phyloP scores from a whole-genome alignment of 2,113 vertebrate genomes.

The Ceyx cyanopectus region DNA sequence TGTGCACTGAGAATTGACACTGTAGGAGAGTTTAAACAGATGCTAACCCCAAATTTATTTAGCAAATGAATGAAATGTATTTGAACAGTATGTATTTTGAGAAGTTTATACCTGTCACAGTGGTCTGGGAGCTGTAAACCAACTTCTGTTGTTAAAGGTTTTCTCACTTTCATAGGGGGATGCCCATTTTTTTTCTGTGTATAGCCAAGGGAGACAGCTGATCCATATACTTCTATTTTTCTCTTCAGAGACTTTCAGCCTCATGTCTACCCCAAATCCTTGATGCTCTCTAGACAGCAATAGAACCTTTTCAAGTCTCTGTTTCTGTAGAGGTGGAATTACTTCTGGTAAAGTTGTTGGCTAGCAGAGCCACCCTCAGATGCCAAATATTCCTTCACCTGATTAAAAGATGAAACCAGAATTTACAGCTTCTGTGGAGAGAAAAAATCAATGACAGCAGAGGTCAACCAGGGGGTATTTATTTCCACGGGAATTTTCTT shows the following conservation, averaged over 20 bases:
- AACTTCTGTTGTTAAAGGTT: background rate
- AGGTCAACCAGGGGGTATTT: background rate
- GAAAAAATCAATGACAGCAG: background rate
- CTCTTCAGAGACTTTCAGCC: background rate
- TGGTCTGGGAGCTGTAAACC: background rate
- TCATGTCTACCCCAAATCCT: background rate
- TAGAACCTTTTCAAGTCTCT: background rate
- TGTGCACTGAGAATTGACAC: background rate
- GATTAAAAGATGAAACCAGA: background rate
- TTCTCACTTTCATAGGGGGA: background rate
- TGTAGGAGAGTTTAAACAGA: background rate
- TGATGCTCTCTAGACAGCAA: background rate
- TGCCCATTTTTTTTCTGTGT: background rate
- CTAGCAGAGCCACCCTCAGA: background rate
- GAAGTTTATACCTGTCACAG: background rate
- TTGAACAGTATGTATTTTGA: background rate
- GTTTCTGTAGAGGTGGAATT: background rate
- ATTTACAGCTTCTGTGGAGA: background rate
- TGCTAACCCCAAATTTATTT: background rate
- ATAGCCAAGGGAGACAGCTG: background rate
- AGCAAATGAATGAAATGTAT: background rate
- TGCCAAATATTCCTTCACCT: background rate
- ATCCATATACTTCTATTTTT: rapidly evolving
- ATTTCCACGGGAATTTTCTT: background rate
- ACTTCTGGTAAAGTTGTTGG: background rate